Evolutionary conservation across 2,888 invertebrate species (phyloP).

Genomic region (Sinotaia quadrata): DNA sequence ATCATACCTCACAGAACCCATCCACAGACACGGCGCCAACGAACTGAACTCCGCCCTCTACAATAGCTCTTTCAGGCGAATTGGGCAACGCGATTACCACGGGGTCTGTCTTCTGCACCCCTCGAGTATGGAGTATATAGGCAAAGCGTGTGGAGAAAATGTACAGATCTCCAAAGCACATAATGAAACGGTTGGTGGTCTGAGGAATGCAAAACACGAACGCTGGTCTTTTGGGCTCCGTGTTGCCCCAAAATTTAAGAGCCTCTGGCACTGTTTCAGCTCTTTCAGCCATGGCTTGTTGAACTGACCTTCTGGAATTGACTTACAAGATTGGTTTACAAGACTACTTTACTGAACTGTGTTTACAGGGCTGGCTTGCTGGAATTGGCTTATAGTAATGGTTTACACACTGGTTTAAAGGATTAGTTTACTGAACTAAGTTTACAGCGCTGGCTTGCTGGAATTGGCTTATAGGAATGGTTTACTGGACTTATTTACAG

Average conservation of each 20-base stretch:
- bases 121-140: background rate
- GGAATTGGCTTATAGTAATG: no score
- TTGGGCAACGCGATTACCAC: conserved; percentile 20
- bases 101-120: background rate
- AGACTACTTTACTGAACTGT: no score
- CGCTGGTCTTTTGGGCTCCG: conserved; percentile 1
- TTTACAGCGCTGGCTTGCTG: no score
- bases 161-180: conserved; percentile 17
- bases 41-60: conserved; percentile 1
- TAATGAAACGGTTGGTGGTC: background rate
- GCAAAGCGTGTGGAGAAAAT: conserved; percentile 5
- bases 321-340: no score
- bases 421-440: no score
- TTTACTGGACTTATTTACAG: no score
- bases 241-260: conserved; percentile 5
- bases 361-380: no score
- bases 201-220: conserved; percentile 10
- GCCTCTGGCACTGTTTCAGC: background rate
- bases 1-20: background rate
- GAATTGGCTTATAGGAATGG: no score
- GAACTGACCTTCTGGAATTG: no score
- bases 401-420: no score
- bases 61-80: conserved; percentile 15
- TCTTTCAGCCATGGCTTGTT: no score
- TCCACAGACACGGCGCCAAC: conserved; percentile 8